Conservation (phyloP, 2,888 invertebrate genomes). For the Cenopis cana region DNA sequence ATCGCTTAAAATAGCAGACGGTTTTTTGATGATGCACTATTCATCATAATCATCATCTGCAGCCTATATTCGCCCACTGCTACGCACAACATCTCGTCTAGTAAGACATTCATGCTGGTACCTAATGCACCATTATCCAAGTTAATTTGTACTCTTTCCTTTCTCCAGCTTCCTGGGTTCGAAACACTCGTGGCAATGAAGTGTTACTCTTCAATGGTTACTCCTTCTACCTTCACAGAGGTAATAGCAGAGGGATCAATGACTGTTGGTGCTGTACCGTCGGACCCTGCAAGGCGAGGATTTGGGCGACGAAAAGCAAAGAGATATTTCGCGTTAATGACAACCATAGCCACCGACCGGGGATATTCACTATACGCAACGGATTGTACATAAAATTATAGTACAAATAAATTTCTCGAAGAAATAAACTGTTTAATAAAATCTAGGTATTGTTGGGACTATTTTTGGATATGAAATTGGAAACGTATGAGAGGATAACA, state of each 20-base stretch:
- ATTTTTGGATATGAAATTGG: too few relatives aligned
- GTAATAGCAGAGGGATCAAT: constrained; percentile 34
- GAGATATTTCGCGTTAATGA: not conserved
- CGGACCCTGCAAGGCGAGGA: not conserved
- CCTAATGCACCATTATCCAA: not conserved
- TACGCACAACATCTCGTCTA: too few relatives aligned
- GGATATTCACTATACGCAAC: not conserved
- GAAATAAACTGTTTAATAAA: not conserved
- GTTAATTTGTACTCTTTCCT: not conserved
- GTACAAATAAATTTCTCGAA: not conserved
- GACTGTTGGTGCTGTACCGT: constrained; percentile 15
- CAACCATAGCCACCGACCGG: not conserved
- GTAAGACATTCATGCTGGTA: too few relatives aligned
- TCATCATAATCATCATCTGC: too few relatives aligned
- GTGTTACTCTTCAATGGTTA: constrained; percentile 21
- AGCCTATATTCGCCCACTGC: too few relatives aligned
- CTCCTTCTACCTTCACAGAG: constrained; percentile 27
- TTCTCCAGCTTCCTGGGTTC: constrained; percentile 49
- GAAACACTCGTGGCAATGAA: constrained; percentile 31
- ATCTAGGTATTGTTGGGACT: not conserved
- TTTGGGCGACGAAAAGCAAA: not conserved
- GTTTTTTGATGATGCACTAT: too few relatives aligned
- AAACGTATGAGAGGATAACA: too few relatives aligned
- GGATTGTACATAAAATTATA: not conserved
- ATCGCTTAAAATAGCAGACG: too few relatives aligned